phyloP scores from a whole-genome alignment of 2,113 vertebrate species.

The Isichthys henryi region DNA sequence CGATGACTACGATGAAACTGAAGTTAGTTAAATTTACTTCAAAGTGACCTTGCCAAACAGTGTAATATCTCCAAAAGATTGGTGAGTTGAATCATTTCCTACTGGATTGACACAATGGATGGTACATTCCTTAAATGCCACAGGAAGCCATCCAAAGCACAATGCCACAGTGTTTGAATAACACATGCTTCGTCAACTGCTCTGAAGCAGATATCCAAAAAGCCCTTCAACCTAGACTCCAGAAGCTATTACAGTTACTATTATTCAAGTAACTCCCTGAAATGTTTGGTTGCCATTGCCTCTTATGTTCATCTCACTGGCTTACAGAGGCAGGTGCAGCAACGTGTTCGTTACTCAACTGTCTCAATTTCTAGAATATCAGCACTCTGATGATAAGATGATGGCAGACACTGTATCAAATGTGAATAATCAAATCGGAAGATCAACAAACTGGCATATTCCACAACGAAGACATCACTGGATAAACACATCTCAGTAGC shows the following conservation, averaged over 20 bases:
- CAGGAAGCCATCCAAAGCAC: neutral
- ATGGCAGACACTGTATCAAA: neutral
- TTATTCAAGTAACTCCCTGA: no score
- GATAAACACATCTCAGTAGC: neutral
- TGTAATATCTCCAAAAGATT: neutral
- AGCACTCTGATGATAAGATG: neutral
- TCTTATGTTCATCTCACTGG: neutral
- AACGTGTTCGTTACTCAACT: neutral
- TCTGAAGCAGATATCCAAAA: neutral
- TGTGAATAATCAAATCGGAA: neutral
- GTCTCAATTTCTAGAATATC: neutral
- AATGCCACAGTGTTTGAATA: neutral
- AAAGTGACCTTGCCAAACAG: no score
- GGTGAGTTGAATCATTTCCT: neutral
- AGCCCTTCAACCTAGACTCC: neutral
- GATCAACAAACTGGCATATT: neutral
- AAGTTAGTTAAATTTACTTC: no score
- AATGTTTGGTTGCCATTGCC: neutral
- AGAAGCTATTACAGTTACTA: neutral
- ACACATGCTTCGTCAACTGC: neutral
- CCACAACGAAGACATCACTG: neutral
- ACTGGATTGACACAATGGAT: neutral
- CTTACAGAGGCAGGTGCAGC: neutral
- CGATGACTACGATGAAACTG: no score
- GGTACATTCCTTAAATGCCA: neutral